Conservation (phyloP, 2,113 vertebrate species). For the Otus sunia region DNA sequence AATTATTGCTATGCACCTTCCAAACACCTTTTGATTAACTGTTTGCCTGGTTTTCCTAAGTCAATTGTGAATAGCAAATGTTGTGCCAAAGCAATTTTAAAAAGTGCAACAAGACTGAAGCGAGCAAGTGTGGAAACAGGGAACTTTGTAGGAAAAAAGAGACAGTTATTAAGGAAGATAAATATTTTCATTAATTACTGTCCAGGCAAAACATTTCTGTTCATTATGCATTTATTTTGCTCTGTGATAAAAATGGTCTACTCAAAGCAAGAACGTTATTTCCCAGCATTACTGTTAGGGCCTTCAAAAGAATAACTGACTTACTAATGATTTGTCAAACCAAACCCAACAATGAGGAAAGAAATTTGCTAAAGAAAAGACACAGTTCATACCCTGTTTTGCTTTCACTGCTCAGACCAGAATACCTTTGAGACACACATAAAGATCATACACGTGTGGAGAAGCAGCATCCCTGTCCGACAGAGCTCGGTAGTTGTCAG, state of each 20-base stretch:
- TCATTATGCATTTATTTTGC: not conserved
- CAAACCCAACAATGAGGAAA: not conserved
- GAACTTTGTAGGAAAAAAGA: not conserved
- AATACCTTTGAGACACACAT: not conserved
- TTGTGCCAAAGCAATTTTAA: not conserved
- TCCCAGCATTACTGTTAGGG: not conserved
- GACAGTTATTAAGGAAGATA: not conserved
- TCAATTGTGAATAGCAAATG: not conserved
- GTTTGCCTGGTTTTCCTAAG: not conserved
- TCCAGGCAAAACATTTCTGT: not conserved
- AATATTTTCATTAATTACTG: not conserved
- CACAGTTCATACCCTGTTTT: not conserved
- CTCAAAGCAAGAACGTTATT: not conserved
- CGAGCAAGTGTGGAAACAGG: rapidly evolving
- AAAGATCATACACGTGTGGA: rapidly evolving
- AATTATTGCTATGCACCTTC: not conserved
- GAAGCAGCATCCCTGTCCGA: rapidly evolving
- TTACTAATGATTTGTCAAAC: not conserved
- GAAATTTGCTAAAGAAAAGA: not conserved
- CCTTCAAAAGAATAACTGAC: not conserved
- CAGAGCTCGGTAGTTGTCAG: rapidly evolving
- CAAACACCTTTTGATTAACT: not conserved
- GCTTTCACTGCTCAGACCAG: not conserved
- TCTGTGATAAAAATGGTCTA: not conserved
- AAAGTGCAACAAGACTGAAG: not conserved